Conservation (phyloP, 37 sponge, comb jelly and placozoan species). For the Amphimedon queenslandica region DNA sequence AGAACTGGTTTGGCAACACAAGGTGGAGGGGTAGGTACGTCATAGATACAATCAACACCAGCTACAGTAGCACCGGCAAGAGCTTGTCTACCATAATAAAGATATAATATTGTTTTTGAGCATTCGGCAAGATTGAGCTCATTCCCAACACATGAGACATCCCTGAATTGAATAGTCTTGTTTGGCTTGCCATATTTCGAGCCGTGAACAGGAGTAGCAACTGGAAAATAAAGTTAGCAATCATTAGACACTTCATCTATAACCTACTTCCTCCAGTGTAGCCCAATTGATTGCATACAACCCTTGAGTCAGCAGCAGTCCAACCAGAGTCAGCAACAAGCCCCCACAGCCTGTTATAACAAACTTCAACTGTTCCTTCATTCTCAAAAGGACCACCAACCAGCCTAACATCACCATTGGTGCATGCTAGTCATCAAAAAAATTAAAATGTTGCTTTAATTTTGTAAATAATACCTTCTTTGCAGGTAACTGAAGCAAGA, state of each 20-base stretch:
- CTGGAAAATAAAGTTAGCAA: neutral
- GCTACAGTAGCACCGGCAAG: neutral
- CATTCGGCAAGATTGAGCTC: neutral
- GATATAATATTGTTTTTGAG: neutral
- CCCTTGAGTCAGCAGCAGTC: slow-evolving; percentile 31
- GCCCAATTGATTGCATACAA: slow-evolving; percentile 45
- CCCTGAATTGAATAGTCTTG: slow-evolving; percentile 7
- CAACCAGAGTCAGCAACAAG: slow-evolving; percentile 40
- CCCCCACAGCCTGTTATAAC: slow-evolving; percentile 32
- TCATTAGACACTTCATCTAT: neutral
- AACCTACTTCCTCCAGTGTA: neutral
- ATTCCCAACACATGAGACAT: slow-evolving; percentile 2
- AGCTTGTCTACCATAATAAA: neutral
- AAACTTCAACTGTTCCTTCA: slow-evolving; percentile 50
- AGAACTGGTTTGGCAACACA: neutral
- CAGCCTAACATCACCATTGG: slow-evolving; percentile 23
- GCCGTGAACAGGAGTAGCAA: neutral
- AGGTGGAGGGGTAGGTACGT: neutral
- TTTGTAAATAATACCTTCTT: neutral
- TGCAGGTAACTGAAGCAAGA: neutral
- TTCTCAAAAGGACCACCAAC: neutral
- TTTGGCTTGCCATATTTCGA: slow-evolving; percentile 6
- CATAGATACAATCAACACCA: neutral
- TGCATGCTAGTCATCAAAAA: neutral
- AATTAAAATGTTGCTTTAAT: neutral